Evolutionary conservation across 2,113 vertebrate species (phyloP).

Genomic region (Prietella phreatophila): DNA sequence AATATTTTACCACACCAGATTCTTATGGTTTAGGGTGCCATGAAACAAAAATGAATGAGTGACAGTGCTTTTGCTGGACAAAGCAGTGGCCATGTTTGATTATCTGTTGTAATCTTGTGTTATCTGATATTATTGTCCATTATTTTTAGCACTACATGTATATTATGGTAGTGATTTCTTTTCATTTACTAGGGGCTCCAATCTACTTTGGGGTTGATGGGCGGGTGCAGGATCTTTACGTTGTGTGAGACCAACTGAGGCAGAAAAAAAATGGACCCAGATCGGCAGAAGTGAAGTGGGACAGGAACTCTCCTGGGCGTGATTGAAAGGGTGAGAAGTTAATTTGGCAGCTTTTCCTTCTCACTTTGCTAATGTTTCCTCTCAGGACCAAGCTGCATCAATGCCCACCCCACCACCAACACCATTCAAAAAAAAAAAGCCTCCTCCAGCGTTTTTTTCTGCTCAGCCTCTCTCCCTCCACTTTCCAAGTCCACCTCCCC

Average conservation of each 20-base stretch:
- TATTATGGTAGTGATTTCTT: conserved; percentile 49
- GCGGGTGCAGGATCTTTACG: conserved; percentile 60
- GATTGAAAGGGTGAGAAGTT: conserved; percentile 99
- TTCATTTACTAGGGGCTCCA: conserved; percentile 19
- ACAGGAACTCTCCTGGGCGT: conserved; percentile 97
- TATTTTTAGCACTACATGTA: not conserved
- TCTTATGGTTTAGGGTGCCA: conserved; percentile 51
- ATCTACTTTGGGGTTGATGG: conserved; percentile 45
- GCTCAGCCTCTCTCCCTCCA: conserved; percentile 46
- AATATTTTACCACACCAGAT: conserved; percentile 55
- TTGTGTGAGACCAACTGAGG: conserved; percentile 63
- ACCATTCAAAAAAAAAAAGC: conserved; percentile 34
- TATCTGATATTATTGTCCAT: conserved; percentile 60
- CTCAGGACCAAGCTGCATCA: conserved; percentile 79
- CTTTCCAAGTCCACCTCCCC: conserved; percentile 64
- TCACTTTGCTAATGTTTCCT: conserved; percentile 95
- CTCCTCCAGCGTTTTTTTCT: conserved; percentile 34
- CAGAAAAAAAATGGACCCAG: conserved; percentile 72
- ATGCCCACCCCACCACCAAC: conserved; percentile 58
- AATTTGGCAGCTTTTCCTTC: conserved; percentile 99
- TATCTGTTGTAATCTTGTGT: conserved; percentile 64
- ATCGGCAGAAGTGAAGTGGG: conserved; percentile 84
- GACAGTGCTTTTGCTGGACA: conserved; percentile 49
- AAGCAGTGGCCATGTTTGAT: conserved; percentile 61
- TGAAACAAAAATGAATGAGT: conserved; percentile 52